Conservation (phyloP, 1,140 invertebrate species). For the Dinothrombium tinctorium region DNA sequence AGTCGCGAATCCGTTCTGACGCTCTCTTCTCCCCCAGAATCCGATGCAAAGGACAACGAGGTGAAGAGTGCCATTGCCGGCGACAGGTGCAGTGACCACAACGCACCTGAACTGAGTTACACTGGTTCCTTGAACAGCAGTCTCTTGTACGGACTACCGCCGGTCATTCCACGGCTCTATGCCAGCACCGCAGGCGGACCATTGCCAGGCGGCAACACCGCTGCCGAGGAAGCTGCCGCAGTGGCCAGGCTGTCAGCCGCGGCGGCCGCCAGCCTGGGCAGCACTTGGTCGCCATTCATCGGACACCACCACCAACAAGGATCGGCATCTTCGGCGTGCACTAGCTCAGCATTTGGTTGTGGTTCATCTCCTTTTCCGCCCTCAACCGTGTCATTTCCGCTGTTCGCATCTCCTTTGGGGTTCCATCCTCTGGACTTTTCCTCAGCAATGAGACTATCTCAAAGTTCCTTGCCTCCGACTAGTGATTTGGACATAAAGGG, state of each 20-base stretch:
- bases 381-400: constrained; percentile 4
- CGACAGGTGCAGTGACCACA: background rate
- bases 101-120: background rate
- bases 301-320: background rate
- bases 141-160: constrained; percentile 4
- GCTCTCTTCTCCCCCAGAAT: background rate
- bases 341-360: background rate
- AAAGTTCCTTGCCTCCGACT: background rate
- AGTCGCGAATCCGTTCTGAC: too few relatives aligned
- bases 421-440: constrained; percentile 7
- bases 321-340: background rate
- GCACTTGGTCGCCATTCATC: background rate
- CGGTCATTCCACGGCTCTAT: constrained; percentile 1
- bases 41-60: background rate
- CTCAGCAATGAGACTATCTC: background rate
- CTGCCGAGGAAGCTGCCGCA: constrained; percentile 1
- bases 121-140: constrained; percentile 1
- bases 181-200: background rate
- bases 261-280: background rate
- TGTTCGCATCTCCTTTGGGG: constrained; percentile 4
- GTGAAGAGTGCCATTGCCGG: background rate
- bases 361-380: constrained; percentile 4
- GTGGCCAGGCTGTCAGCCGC: constrained; percentile 2
- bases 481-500: constrained; percentile 7
- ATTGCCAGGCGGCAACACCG: background rate